These are phyloP conservation scores for Rousettus leschenaultii DNA, from an alignment of 2,113 vertebrate genomes.

Conservation along the genomic window DNA sequence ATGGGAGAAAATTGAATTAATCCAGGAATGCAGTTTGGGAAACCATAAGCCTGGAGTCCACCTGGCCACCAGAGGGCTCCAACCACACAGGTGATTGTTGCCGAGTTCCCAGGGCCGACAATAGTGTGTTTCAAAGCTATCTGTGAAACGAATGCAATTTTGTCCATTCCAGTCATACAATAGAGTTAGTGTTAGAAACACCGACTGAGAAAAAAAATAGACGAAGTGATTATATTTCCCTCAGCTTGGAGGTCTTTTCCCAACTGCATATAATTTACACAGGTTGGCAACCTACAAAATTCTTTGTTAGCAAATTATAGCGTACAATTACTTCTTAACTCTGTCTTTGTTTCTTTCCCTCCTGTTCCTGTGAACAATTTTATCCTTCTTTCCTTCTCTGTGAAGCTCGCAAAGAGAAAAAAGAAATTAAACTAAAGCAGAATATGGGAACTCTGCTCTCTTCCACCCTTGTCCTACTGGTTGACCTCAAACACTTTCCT, in stretches of 20 bases:
- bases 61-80: conserved; percentile 45
- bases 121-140: not conserved
- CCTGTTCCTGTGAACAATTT: conserved; percentile 33
- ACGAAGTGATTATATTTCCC: conserved; percentile 61
- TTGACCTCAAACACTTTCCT: not conserved
- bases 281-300: conserved; percentile 64
- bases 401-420: not conserved
- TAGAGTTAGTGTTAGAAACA: conserved; percentile 70
- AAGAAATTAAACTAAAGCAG: not conserved
- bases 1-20: not conserved
- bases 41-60: not conserved
- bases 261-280: conserved; percentile 60
- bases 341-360: conserved; percentile 56
- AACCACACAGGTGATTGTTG: not conserved
- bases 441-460: not conserved
- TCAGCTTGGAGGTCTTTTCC: conserved; percentile 65
- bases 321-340: conserved; percentile 51
- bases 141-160: not conserved
- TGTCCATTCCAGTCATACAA: conserved; percentile 48
- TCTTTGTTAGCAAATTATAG: conserved; percentile 67
- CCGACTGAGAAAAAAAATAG: conserved; percentile 12
- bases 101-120: not conserved
- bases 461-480: not conserved
- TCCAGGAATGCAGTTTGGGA: not conserved
- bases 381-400: not conserved